Percentiles rank a stretch among this genome's conserved stretches.
These are phyloP conservation scores for Lacanobia oleracea DNA, from an alignment of 2,888 invertebrate species.

Conservation along the genomic window DNA sequence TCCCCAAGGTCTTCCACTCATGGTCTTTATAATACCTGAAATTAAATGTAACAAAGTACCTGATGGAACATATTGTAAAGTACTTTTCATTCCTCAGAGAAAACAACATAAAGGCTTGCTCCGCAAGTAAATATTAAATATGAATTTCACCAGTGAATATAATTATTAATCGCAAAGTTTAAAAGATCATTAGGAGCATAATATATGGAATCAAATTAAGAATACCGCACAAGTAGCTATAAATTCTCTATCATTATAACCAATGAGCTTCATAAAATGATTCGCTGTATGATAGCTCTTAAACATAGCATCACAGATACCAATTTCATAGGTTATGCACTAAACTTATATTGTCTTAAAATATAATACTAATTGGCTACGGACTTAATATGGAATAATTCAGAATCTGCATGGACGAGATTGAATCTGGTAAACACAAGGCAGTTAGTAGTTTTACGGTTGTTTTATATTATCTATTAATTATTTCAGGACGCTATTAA, in stretches of 20 bases:
- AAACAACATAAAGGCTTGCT: background rate
- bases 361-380: slow-evolving; percentile 16
- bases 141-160: background rate
- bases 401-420: background rate
- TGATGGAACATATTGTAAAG: background rate
- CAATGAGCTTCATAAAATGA: slow-evolving; percentile 30
- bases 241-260: slow-evolving; percentile 25
- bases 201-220: slow-evolving; percentile 34
- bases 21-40: too few species aligned
- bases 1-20: too few species aligned
- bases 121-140: background rate
- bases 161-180: slow-evolving; percentile 11
- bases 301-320: background rate
- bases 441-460: background rate
- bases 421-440: background rate
- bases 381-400: background rate
- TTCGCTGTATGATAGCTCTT: slow-evolving; percentile 31
- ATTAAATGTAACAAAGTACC: background rate
- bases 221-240: slow-evolving; percentile 31
- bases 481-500: background rate
- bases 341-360: slow-evolving; percentile 20
- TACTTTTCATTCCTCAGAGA: background rate
- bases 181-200: slow-evolving; percentile 11
- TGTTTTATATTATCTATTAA: background rate
- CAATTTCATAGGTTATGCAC: slow-evolving; percentile 12